Evolutionary conservation across 2,888 invertebrate genomes (phyloP).

Genomic region (Choristoneura rosaceana): DNA sequence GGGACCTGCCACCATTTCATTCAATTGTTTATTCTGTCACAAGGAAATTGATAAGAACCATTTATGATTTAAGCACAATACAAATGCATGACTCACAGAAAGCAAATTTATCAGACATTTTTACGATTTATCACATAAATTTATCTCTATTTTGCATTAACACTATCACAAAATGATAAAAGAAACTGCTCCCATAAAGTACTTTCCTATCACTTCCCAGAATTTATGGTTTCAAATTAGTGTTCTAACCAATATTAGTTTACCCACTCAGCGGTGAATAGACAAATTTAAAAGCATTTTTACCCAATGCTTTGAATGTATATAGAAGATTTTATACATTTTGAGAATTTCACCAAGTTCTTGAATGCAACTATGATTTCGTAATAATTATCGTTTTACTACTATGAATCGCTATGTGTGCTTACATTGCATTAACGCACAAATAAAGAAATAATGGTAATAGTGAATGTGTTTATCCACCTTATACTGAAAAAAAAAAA

Average conservation of each 20-base stretch:
- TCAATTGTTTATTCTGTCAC: neutral
- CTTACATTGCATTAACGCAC: no score
- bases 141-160: constrained; percentile 36
- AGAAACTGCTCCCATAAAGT: constrained; percentile 20
- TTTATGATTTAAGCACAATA: constrained; percentile 9
- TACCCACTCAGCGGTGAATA: no score
- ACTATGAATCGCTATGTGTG: no score
- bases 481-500: no score
- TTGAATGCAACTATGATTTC: no score
- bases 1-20: neutral
- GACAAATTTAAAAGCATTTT: no score
- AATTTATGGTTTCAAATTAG: constrained; percentile 6
- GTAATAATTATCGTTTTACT: no score
- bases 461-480: no score
- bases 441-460: no score
- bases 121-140: constrained; percentile 20
- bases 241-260: neutral
- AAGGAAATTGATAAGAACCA: constrained; percentile 9
- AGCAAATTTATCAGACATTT: constrained; percentile 25
- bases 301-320: no score
- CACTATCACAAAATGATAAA: constrained; percentile 37
- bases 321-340: no score
- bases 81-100: constrained; percentile 23
- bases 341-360: no score
- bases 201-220: constrained; percentile 19